Base-by-base conservation (phyloP, 2,888 invertebrate species). In the Eilema griseolum region DNA sequence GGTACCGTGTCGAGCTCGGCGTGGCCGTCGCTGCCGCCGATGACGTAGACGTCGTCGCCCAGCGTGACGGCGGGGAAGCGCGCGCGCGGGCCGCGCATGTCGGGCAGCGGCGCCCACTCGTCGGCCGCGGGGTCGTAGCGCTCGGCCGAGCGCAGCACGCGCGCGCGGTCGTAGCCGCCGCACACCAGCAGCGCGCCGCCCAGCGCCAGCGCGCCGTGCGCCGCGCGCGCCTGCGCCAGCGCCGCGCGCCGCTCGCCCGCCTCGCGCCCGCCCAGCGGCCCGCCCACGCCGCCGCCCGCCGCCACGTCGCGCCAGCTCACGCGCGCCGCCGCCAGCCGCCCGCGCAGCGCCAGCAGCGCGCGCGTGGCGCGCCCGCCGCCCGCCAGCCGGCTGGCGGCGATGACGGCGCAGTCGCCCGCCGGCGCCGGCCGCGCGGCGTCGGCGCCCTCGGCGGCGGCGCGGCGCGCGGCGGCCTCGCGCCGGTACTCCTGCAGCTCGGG, bases 11-110 rank as follows among this genome's bases (percentile, higher is more conserved):
- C 97, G 81, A 98, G 95, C 89, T 98, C 98, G 16, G 96, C 96
- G 76, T 97, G 97, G 0, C 98, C 98, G 92, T 98, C 98, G 83
- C 97, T 97, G 56, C 98, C 98, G 69, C 98, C 98, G 65, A 98
- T 95, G 56, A 97, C 98, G 92, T 97, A 98, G n/a, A 98, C 96
- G 77, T 96, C 95, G 78, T 96, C 96, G 63, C 96, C 95, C 16
- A 97, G 93, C 72, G 81, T 76, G 46, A 97, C 97, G 56, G 97
- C 97, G 83, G 97, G 97, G 92, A 98, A 98, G 37, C 98, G 95
- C 0, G 98, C 98, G 73, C 98, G 95, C 71, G 97, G 96, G 76
- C 96, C 96, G 69, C 96, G 96, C 98, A 98, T 98, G 76, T 96
- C 95, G 0, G 97, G 96, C 84, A 97, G 91, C 31, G 95, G 88